phyloP scores from a whole-genome alignment of 1,140 invertebrate genomes.

The Gryon sp. region DNA sequence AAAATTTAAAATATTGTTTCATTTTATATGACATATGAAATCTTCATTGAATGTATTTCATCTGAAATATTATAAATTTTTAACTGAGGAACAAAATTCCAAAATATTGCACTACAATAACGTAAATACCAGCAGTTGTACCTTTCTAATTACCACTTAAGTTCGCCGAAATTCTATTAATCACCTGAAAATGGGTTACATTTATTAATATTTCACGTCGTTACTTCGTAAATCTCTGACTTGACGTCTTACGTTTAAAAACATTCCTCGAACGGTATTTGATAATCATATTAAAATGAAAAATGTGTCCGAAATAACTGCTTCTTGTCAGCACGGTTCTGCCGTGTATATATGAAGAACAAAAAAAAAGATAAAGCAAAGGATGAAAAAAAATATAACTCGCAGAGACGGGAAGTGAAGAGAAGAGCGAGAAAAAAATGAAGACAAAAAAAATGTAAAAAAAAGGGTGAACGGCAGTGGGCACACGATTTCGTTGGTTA shows the following conservation, averaged over 20 bases:
- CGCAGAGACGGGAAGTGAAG: constrained; percentile 15
- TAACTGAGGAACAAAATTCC: too few species aligned
- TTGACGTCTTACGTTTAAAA: constrained; percentile 25
- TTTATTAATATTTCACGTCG: constrained; percentile 46
- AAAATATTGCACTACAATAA: too few species aligned
- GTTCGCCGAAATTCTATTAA: constrained; percentile 31
- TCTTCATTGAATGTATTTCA: neutral
- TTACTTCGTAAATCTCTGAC: constrained; percentile 40
- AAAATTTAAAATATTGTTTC: neutral
- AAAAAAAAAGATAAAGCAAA: constrained; percentile 20
- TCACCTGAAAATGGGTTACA: constrained; percentile 46
- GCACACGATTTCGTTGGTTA: constrained; percentile 59
- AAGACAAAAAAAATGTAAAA: constrained; percentile 7
- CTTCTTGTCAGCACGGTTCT: constrained; percentile 49
- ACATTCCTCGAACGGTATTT: constrained; percentile 50
- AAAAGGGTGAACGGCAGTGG: constrained; percentile 55
- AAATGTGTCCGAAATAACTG: constrained; percentile 57
- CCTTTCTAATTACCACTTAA: constrained; percentile 34
- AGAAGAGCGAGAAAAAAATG: constrained; percentile 15
- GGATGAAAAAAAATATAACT: constrained; percentile 6
- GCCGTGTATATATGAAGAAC: constrained; percentile 32
- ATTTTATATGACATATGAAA: neutral
- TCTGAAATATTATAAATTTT: too few species aligned
- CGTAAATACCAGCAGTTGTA: constrained; percentile 18
- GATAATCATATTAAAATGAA: constrained; percentile 65